A percentile compares a stretch with the other conserved stretches of the same genome.
phyloP scores from a whole-genome alignment of 2,113 vertebrate genomes.

The Nyctereutes procyonoides region DNA sequence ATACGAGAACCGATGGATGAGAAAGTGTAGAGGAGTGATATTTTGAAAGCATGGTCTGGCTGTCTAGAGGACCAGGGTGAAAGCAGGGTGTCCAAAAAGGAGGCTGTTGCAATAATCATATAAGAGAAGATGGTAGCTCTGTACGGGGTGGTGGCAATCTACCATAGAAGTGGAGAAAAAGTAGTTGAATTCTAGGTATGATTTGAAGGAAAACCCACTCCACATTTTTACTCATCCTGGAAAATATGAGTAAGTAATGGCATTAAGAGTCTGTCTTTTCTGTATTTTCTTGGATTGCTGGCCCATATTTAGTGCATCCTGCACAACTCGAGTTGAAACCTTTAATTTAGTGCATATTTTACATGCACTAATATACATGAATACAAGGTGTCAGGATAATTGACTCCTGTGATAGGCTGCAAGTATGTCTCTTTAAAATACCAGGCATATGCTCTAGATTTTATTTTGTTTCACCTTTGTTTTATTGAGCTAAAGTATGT shows the following conservation, averaged over 20 bases:
- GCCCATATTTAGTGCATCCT: neutral
- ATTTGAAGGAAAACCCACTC: neutral
- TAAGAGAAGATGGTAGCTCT: neutral
- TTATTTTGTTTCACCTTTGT: constrained; percentile 54
- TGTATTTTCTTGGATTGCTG: neutral
- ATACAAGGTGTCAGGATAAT: neutral
- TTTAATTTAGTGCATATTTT: neutral
- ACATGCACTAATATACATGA: neutral
- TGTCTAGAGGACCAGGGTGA: neutral
- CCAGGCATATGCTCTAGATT: constrained; percentile 36
- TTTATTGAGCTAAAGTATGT: constrained; percentile 57
- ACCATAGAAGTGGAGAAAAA: neutral
- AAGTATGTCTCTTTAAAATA: constrained; percentile 54
- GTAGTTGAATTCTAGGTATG: neutral
- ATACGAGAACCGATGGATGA: neutral
- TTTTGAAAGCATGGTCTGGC: neutral
- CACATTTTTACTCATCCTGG: neutral
- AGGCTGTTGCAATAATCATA: neutral
- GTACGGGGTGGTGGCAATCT: neutral
- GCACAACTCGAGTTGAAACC: neutral
- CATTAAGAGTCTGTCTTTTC: neutral
- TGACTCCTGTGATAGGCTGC: neutral
- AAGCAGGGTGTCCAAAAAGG: neutral
- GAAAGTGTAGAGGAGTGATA: neutral
- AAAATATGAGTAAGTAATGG: constrained; percentile 2